Base-by-base conservation (phyloP, 92 coral and sea anemone genomes). In the Porites cylindrica region DNA sequence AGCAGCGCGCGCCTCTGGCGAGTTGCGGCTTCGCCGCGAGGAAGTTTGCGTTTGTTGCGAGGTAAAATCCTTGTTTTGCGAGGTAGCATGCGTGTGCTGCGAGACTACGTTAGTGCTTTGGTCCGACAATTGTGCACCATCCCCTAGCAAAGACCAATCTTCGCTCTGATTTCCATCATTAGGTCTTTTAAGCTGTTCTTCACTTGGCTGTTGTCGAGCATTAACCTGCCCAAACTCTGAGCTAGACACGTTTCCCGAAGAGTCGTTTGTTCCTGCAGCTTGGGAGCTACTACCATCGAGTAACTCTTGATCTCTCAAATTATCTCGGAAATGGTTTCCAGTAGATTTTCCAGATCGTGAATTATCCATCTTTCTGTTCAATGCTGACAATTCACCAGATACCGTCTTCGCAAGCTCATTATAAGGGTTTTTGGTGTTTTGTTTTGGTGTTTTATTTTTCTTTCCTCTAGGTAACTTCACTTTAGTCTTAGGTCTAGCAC, bases 381-480 rank as follows among this genome's bases (percentile, higher is more conserved):
- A 43, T 11, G 87, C 74, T 2, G 50, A 51, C 24, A 83, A 43
- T 53, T 83, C 80, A 6, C 20, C 87, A 73, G 52, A 51, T 6
- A 83, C 19, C 1, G 51, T n/a, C 64, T 83, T 51, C 11, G 87
- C 87, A 14, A 73, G 87, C 87, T 83, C 80, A 51, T 61, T 13
- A 24, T 83, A 72, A 14, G 87, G 29, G 4, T 64, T 75, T 26
- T 73, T 83, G 71, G 79, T 73, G 64, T 83, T 83, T 7, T 2
- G 72, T 52, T 83, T 83, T 0, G 72, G 63, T 23, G 18, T 16
- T 74, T 83, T 83, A 7, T 12, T 20, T 18, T 63, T 82, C 71
- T 58, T 72, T 10, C 50, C 51, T 61, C 11, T 51, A 13, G 86
- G 78, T 8, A 18, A 17, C 62, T 73, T 21, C 10, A 10, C 18